Evolutionary conservation across 2,888 invertebrate species (phyloP).

Genomic region (Drosophila cracens): DNA sequence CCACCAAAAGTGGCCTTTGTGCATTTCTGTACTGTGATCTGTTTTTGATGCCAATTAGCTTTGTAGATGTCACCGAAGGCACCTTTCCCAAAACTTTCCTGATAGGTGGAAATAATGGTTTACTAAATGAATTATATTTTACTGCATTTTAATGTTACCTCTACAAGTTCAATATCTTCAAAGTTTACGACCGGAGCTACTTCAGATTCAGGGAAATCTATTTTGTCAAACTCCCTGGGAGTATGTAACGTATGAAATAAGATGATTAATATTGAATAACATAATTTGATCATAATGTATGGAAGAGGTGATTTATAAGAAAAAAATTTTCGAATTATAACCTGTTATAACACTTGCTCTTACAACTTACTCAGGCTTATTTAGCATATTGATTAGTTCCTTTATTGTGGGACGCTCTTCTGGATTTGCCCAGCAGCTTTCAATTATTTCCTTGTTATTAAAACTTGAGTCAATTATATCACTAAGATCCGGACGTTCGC

Average conservation of each 20-base stretch:
- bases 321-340: background rate
- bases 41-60: background rate
- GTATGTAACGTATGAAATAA: background rate
- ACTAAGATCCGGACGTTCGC: background rate
- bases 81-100: background rate
- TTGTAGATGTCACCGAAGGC: background rate
- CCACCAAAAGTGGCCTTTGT: background rate
- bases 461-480: background rate
- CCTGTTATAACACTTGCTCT: background rate
- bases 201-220: background rate
- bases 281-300: background rate
- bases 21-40: slow-evolving; percentile 6
- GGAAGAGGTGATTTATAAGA: background rate
- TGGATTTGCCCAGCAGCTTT: background rate
- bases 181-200: background rate
- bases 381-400: background rate
- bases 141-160: background rate
- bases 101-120: background rate
- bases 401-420: background rate
- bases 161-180: background rate
- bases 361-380: background rate
- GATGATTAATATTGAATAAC: background rate
- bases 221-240: background rate
- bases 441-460: background rate
- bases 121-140: background rate